phyloP scores from a whole-genome alignment of 2,113 vertebrate genomes.

The Rissa tridactyla region DNA sequence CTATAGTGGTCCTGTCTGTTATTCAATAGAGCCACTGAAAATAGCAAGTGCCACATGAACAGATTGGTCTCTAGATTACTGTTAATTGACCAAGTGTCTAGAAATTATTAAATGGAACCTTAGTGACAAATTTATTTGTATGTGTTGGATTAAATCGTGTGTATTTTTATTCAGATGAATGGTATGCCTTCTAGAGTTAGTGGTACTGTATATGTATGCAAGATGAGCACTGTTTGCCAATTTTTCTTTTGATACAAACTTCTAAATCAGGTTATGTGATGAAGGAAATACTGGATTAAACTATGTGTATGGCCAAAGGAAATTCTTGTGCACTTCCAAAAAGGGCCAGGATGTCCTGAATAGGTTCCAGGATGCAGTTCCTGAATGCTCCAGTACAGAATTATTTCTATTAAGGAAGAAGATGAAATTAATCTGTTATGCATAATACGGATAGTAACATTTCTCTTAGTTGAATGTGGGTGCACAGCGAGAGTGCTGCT shows the following conservation, averaged over 20 bases:
- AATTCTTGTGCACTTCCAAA: not conserved
- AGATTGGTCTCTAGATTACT: not conserved
- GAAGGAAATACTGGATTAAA: not conserved
- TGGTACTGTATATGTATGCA: not conserved
- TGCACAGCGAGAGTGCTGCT: not conserved
- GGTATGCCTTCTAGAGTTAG: not conserved
- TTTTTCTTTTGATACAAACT: not conserved
- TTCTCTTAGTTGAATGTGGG: not conserved
- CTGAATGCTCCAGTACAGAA: not conserved
- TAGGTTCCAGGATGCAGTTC: not conserved
- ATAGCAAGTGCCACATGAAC: not conserved
- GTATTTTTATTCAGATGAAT: not conserved
- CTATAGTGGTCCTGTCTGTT: not conserved
- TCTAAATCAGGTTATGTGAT: not conserved
- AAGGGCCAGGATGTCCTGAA: not conserved
- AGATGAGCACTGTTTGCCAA: not conserved
- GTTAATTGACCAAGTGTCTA: not conserved
- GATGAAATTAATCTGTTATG: rapidly evolving
- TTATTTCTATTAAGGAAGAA: not conserved
- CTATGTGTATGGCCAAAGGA: not conserved
- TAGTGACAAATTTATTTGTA: not conserved
- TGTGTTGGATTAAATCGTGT: not conserved
- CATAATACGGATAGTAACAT: not conserved
- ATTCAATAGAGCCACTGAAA: not conserved
- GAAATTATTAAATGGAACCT: not conserved